Percentiles rank a stretch among this genome's conserved stretches.
phyloP scores from a whole-genome alignment of 1,140 invertebrate genomes.

The Armadillidium nasatum region DNA sequence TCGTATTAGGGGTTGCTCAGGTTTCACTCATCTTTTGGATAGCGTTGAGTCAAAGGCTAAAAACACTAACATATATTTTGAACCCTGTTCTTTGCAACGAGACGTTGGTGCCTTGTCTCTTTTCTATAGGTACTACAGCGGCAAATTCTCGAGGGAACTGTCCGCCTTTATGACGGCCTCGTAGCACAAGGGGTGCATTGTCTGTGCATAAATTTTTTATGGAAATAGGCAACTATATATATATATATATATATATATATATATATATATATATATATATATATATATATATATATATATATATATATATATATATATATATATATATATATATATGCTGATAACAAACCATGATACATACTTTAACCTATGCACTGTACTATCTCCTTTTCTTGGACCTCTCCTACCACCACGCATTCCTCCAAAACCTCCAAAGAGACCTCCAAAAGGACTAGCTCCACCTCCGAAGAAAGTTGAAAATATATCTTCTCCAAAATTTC shows the following conservation, averaged over 20 bases:
- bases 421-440: conserved; percentile 57
- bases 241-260: conserved; percentile 1
- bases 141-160: too few relatives aligned
- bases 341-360: conserved; percentile 45
- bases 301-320: background rate
- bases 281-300: background rate
- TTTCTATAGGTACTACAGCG: too few relatives aligned
- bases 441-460: conserved; percentile 45
- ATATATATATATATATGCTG: background rate
- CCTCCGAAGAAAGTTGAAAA: conserved; percentile 60
- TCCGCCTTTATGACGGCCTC: too few relatives aligned
- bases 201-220: too few relatives aligned
- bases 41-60: too few relatives aligned
- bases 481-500: conserved; percentile 56
- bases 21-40: too few relatives aligned
- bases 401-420: conserved; percentile 50
- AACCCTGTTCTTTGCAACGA: too few relatives aligned
- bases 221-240: too few relatives aligned
- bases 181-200: too few relatives aligned
- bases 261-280: background rate
- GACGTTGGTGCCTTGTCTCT: too few relatives aligned
- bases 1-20: too few relatives aligned
- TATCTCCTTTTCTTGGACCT: conserved; percentile 58
- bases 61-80: too few relatives aligned
- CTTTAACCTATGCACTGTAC: conserved; percentile 65